Base-by-base conservation (phyloP, 92 coral and sea anemone species). In the Muricea muricata region DNA sequence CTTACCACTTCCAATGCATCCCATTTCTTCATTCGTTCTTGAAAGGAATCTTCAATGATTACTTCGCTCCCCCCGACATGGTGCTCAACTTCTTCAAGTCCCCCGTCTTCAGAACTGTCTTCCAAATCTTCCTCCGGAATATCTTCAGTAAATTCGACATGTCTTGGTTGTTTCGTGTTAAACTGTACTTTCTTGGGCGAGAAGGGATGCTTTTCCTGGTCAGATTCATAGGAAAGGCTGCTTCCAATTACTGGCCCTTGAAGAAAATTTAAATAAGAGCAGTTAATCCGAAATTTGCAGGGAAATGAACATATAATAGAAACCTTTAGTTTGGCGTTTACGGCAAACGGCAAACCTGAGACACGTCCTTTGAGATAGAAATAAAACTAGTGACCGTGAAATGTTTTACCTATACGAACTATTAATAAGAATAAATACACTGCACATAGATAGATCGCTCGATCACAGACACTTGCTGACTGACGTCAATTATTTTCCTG, bases 41-140 rank as follows among this genome's bases (percentile, higher is more conserved):
- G 95, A 71, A 95, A 92, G 15, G 97, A 93, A 52, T 90, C 86
- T 82, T 92, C 94, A 28, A 89, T 89, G 46, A 93, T 12, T 20
- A 6, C 37, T 30, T 26, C 70, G 6, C 60, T 20, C 26, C 26
- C 60, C 60, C 60, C 7, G 23, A 18, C 60, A 1, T 17, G 28
- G 18, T 20, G 6, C 18, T 18, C 13, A 28, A 4, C 37, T 63
- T 63, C 37, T 28, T 26, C 20, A 2, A 63, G 0, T 21, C 6
- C 35, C n/a, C n/a, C 70, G 37, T 63, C 70, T 4, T 26, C 70
- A 0, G 70, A 63, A 30, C 70, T 32, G 37, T 20, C 30, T 63
- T 63, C 70, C n/a, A 39, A 63, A 6, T 25, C 7, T 30, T 63
- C 37, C 34, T 26, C 35, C 4, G 18, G 18, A 17, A 10, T 20